These are phyloP conservation scores for Mystacornis crossleyi DNA, from an alignment of 2,113 vertebrate genomes.

Conservation along the genomic window DNA sequence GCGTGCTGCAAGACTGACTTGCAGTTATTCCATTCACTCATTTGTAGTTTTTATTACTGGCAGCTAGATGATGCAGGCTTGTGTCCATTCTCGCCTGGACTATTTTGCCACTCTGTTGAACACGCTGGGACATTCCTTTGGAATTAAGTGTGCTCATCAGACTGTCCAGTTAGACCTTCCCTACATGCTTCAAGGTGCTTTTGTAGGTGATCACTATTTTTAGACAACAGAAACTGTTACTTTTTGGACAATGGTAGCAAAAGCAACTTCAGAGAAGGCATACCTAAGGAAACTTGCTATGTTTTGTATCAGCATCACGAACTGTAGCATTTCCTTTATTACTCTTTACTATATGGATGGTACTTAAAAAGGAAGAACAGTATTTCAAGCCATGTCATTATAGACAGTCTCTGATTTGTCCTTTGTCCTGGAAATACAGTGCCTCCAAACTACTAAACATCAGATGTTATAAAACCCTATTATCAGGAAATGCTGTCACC, in stretches of 20 bases:
- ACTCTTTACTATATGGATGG: background rate
- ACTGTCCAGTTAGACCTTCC: background rate
- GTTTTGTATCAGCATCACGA: background rate
- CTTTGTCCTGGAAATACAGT: background rate
- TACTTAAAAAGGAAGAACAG: background rate
- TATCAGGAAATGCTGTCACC: background rate
- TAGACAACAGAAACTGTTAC: background rate
- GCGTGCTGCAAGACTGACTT: background rate
- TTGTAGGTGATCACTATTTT: accelerated
- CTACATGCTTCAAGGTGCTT: background rate
- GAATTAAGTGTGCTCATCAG: background rate
- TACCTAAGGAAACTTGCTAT: background rate
- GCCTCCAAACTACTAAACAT: background rate
- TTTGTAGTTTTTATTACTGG: background rate
- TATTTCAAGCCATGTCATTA: background rate
- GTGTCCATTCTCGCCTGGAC: background rate
- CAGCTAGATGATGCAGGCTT: background rate
- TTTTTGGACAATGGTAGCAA: background rate
- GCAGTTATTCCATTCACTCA: background rate
- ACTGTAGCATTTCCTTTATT: background rate
- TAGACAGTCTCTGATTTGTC: background rate
- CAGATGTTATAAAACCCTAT: background rate
- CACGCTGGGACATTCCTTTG: background rate
- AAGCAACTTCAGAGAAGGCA: background rate
- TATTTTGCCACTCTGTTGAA: background rate